These are phyloP conservation scores for Heliconius himera DNA, from an alignment of 1,140 invertebrate genomes.

Conservation along the genomic window DNA sequence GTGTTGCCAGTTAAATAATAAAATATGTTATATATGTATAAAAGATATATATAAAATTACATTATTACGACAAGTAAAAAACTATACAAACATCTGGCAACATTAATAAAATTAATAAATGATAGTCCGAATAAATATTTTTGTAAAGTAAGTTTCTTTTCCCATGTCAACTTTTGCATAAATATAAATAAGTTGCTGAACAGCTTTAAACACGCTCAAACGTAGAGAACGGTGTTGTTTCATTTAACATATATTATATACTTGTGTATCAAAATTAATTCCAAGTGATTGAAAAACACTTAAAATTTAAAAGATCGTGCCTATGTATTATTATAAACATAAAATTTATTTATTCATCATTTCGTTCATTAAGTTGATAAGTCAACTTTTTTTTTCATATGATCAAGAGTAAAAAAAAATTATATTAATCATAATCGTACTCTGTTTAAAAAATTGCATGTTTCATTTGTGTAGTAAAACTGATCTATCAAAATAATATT, in stretches of 20 bases:
- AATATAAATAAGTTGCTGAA: conserved; percentile 41
- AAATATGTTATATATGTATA: background rate
- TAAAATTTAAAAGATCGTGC: too few species aligned
- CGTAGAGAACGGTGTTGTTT: conserved; percentile 45
- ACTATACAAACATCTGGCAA: background rate
- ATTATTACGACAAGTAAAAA: background rate
- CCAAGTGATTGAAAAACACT: too few species aligned
- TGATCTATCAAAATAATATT: too few species aligned
- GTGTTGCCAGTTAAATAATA: background rate
- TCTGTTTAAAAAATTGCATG: too few species aligned
- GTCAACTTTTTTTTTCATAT: too few species aligned
- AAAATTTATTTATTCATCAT: too few species aligned
- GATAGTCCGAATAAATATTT: conserved; percentile 36
- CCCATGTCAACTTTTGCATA: conserved; percentile 28
- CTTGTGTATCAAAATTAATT: background rate
- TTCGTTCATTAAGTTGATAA: too few species aligned
- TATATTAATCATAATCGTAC: too few species aligned
- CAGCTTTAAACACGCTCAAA: conserved; percentile 67
- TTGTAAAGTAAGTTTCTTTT: conserved; percentile 31
- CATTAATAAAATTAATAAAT: conserved; percentile 42
- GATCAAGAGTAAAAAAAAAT: too few species aligned
- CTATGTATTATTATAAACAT: too few species aligned
- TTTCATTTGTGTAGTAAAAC: too few species aligned
- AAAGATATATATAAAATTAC: too few species aligned
- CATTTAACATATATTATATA: conserved; percentile 36